Base-by-base conservation (phyloP, 2,113 vertebrate genomes). In the Mohoua ochrocephala region DNA sequence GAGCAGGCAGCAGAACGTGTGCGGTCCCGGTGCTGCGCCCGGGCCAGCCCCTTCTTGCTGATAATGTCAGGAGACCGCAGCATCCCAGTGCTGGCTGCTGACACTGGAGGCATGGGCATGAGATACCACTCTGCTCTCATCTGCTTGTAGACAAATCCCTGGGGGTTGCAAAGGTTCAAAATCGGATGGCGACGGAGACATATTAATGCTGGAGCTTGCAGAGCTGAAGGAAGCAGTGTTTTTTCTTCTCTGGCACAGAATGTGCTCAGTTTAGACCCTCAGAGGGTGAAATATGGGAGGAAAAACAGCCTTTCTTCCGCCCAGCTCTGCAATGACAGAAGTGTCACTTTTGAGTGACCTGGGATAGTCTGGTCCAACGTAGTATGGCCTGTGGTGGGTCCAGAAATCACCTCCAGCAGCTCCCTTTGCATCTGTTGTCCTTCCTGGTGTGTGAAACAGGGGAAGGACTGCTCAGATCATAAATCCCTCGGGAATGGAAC, bases 21-120 rank as follows among this genome's bases (percentile, higher is more conserved):
- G 35, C 3, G 1, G 18, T 71, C 17, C 69, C 0, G 0, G 39
- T 7, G 88, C 88, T 3, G 3, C 0, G 1, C 68, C 44, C 1
- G 0, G 81, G 69, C 64, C 85, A n/a, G 78, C 11, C 17, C 5
- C 13, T 19, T 44, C 76, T 35, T 10, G 45, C 92, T 85, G 92
- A 60, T 53, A 84, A 50, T 24, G 82, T n/a, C 71, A 33, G 83
- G 90, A 64, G 59, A 69, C 35, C 42, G 80, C 49, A 11, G 75
- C 41, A 50, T 26, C 50, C 79, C 7, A 3, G 41, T 60, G 5
- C 11, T 4, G 70, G 21, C 85, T 50, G 75, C 91, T 57, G 79
- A 19, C 6, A 35, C 22, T 6, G 18, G 15, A 41, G 61, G n/a
- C 4, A 2, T 1, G 39, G 11, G 37, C 68, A 35, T 27, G 87